Conservation (phyloP, 2,797 vertebrate species). For the Taenioides sp. region DNA sequence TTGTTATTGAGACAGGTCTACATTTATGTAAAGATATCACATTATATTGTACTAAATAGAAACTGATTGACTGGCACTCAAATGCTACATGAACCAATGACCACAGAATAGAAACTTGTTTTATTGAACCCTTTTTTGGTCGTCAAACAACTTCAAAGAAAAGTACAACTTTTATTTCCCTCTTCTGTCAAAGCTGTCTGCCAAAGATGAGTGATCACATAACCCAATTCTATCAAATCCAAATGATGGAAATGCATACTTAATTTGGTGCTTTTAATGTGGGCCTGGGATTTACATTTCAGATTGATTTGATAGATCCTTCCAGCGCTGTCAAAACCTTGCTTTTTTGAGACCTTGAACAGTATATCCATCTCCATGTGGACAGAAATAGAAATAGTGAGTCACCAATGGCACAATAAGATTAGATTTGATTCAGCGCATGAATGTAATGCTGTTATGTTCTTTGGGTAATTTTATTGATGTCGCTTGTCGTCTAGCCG, state of each 20-base stretch:
- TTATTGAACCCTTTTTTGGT: background rate
- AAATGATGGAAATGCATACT: slow-evolving; percentile 9
- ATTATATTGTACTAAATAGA: background rate
- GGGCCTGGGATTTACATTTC: slow-evolving; percentile 4
- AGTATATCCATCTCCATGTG: background rate
- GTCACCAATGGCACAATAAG: background rate
- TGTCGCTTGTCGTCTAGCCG: slow-evolving; percentile 6
- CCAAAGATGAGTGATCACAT: slow-evolving; percentile 13
- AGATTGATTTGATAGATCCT: slow-evolving; percentile 6
- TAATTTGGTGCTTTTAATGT: slow-evolving; percentile 14
- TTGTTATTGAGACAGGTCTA: too few species aligned
- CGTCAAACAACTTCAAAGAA: background rate
- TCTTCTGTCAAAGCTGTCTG: slow-evolving; percentile 8
- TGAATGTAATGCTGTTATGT: slow-evolving; percentile 9
- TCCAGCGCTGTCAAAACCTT: slow-evolving; percentile 6
- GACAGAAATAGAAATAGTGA: slow-evolving; percentile 10
- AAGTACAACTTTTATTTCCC: background rate
- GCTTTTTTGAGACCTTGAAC: background rate
- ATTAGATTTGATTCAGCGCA: slow-evolving; percentile 9
- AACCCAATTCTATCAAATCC: slow-evolving; percentile 16
- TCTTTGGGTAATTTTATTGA: slow-evolving; percentile 12
- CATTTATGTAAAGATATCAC: background rate
- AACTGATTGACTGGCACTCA: background rate
- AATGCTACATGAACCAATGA: background rate
- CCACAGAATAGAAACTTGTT: background rate